phyloP scores from a whole-genome alignment of 2,113 vertebrate genomes.

The Neolamprologus cancellatus region DNA sequence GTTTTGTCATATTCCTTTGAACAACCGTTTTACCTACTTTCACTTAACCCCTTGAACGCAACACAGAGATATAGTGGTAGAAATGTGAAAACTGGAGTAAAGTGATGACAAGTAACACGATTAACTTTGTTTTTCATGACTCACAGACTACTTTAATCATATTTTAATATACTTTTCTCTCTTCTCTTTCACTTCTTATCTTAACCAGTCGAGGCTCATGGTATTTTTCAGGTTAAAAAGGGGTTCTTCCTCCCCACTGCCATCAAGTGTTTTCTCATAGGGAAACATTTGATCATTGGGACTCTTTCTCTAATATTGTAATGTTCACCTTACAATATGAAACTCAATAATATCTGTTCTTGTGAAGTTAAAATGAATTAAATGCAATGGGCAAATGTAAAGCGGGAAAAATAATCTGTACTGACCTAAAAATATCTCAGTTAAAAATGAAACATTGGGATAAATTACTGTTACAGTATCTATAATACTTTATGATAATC shows the following conservation, averaged over 20 bases:
- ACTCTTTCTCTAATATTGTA: not conserved
- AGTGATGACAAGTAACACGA: accelerated
- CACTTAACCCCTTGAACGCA: not conserved
- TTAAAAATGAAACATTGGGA: not conserved
- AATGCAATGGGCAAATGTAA: not conserved
- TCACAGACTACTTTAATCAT: not conserved
- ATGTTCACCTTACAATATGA: not conserved
- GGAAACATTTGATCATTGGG: not conserved
- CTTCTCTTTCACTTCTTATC: not conserved
- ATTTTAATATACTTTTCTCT: not conserved
- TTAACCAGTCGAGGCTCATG: not conserved
- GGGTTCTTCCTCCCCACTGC: accelerated
- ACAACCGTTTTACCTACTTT: not conserved
- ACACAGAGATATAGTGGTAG: accelerated
- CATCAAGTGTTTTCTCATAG: not conserved
- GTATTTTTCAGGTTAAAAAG: not conserved
- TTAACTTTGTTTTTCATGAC: not conserved
- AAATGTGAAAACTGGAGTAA: not conserved
- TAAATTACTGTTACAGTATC: not conserved
- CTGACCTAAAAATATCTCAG: not conserved
- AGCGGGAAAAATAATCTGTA: not conserved
- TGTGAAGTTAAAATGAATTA: not conserved
- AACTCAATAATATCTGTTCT: not conserved
- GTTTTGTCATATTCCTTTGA: not conserved
- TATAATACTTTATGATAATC: not conserved